Conservation (phyloP, 2,888 invertebrate genomes). For the Lasioglossum lativentre region DNA sequence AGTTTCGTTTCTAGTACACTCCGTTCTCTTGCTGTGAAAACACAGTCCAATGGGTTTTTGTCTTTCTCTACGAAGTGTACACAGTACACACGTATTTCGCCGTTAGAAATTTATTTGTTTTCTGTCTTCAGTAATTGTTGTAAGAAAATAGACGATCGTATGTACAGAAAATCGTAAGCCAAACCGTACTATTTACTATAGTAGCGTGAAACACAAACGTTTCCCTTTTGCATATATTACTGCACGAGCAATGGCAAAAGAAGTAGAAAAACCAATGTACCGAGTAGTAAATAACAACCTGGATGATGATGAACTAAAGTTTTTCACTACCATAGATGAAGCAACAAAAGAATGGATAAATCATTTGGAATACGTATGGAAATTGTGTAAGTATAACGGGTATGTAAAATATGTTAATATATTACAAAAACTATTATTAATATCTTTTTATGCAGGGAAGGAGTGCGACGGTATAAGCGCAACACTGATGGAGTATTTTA, state of each 20-base stretch:
- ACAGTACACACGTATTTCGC: not conserved
- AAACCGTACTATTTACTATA: not conserved
- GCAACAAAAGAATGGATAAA: conserved; percentile 78
- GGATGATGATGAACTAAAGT: conserved; percentile 42
- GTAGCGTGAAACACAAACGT: not conserved
- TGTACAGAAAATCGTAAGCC: not conserved
- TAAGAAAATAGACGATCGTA: not conserved
- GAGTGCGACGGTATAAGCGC: conserved; percentile 86
- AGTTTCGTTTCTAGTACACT: not conserved
- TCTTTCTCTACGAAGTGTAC: not conserved
- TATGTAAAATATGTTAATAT: not conserved
- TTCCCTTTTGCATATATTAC: conserved; percentile 12
- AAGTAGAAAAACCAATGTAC: not conserved
- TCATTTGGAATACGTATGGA: conserved; percentile 78
- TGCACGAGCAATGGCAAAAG: not conserved
- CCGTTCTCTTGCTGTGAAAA: not conserved
- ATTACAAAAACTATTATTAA: not conserved
- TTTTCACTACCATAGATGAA: conserved; percentile 74
- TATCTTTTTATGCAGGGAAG: conserved; percentile 83
- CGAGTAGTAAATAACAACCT: not conserved
- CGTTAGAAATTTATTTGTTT: not conserved
- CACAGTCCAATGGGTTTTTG: conserved; percentile 16
- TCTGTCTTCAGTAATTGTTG: not conserved
- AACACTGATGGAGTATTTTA: conserved; percentile 85
- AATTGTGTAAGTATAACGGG: conserved; percentile 74